phyloP scores from a whole-genome alignment of 2,113 vertebrate genomes.

The Pholis gunnellus region DNA sequence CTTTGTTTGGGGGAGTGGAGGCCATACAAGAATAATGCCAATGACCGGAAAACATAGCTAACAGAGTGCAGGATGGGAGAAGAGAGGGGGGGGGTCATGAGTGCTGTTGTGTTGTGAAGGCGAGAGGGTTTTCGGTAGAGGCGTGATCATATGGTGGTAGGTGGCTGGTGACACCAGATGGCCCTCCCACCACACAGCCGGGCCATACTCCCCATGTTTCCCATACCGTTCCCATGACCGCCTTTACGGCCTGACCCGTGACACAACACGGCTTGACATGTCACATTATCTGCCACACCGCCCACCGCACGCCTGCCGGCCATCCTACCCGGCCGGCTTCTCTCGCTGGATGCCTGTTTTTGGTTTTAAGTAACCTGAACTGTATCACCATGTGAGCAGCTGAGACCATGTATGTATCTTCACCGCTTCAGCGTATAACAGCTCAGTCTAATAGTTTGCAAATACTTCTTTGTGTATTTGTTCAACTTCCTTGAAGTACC shows the following conservation, averaged over 20 bases:
- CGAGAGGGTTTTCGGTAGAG: conserved; percentile 22
- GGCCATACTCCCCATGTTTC: conserved; percentile 52
- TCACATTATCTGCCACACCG: conserved; percentile 35
- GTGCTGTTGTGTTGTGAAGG: conserved; percentile 38
- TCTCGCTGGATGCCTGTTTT: conserved; percentile 21
- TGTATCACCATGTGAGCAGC: conserved; percentile 50
- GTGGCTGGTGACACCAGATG: conserved; percentile 66
- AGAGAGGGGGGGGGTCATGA: neutral
- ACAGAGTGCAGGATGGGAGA: neutral
- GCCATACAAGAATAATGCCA: conserved; percentile 60
- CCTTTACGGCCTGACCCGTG: conserved; percentile 54
- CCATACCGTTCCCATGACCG: conserved; percentile 52
- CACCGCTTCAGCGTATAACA: neutral
- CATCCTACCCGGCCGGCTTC: neutral
- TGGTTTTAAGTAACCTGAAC: conserved; percentile 52
- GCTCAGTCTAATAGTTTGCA: neutral
- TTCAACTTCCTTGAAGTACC: neutral
- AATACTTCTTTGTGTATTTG: neutral
- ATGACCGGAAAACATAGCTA: conserved; percentile 75
- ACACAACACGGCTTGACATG: conserved; percentile 54
- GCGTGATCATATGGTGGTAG: conserved; percentile 46
- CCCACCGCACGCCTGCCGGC: conserved; percentile 12
- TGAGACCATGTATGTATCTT: conserved; percentile 35
- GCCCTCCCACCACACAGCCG: conserved; percentile 44
- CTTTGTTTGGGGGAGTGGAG: conserved; percentile 54